Evolutionary conservation across 1,140 invertebrate genomes (phyloP), one percentile per base, ranked within the genome.

Genomic region (Xylocopa sonorina): DNA sequence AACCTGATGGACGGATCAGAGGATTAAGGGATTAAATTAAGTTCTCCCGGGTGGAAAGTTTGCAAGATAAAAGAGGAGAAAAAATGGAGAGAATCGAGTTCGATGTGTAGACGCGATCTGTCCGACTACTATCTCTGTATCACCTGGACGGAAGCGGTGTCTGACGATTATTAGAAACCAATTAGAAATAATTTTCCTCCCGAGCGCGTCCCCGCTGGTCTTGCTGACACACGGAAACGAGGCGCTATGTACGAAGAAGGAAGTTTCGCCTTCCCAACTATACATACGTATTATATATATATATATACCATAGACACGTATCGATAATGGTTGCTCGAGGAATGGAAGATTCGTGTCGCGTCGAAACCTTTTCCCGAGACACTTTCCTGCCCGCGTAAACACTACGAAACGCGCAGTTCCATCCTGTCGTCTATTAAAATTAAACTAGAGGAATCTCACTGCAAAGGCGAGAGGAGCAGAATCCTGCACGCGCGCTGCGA

Each of bases 181-280:
- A 74, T 74, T 64, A 53, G 58, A 74, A 74, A 74, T 74, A 74
- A 74, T 74, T 74, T 53, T 29, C 69, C 41, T n/a, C 21, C 24
- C 9, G 27, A 43, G 27, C 3, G 18, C n/a, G 10, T 14, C n/a
- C 24, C 12, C 24, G 16, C 46, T 41, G n/a, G 14, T 38, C 12
- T 10, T 24, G 18, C n/a, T 2, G 72, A 74, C 72, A 27, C 60
- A 32, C 71, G 58, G 43, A 51, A 46, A 74, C 46, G 9, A 29
- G 7, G 32, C 24, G 38, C 32, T n/a, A 21, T 38, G 2, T 14
- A 2, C n/a, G 14, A 18, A 24, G 63, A 50, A 57, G 62, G 21
- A 67, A 66, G 73, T 67, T 67, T 76, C 62, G 51, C 14, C 62
- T 55, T 57, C 6, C 46, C 32, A 24, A 76, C 57, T 74, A n/a